These are phyloP conservation scores for Drosophila yooni DNA, from an alignment of 2,888 invertebrate species.

Conservation along the genomic window DNA sequence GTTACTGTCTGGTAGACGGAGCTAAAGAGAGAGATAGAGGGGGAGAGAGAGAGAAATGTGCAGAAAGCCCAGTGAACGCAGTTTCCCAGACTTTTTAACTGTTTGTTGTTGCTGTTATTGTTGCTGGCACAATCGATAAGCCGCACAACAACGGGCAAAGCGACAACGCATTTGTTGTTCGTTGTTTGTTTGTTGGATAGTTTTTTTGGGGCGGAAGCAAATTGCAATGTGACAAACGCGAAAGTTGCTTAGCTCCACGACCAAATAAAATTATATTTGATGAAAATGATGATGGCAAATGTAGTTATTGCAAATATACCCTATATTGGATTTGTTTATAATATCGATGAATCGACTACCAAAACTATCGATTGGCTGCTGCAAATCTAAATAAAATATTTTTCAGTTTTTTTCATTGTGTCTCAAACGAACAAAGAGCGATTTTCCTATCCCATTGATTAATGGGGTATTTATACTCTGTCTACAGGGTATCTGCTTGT, in stretches of 20 bases:
- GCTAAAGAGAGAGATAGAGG: neutral
- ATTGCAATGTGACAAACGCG: slow-evolving; percentile 48
- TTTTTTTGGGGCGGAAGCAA: slow-evolving; percentile 55
- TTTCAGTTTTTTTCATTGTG: neutral
- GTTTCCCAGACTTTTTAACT: slow-evolving; percentile 57
- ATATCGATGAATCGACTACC: neutral
- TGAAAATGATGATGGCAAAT: slow-evolving; percentile 1
- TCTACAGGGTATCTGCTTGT: slow-evolving; percentile 8
- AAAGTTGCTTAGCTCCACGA: slow-evolving; percentile 24
- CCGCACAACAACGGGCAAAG: slow-evolving; percentile 21
- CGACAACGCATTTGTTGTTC: slow-evolving; percentile 45
- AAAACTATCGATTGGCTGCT: neutral
- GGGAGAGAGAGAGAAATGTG: slow-evolving; percentile 27
- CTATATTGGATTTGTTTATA: neutral
- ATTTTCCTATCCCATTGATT: neutral
- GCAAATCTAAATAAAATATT: neutral
- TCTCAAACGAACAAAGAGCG: neutral
- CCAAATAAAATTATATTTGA: slow-evolving; percentile 8
- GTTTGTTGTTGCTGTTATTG: slow-evolving; percentile 25
- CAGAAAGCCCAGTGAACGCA: slow-evolving; percentile 46
- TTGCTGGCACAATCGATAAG: slow-evolving; percentile 53
- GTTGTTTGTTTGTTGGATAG: slow-evolving; percentile 11
- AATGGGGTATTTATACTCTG: neutral
- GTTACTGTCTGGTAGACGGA: slow-evolving; percentile 6
- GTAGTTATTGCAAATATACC: neutral